Base-by-base conservation (phyloP, 2,888 invertebrate genomes). In the Limnephilus auricula region DNA sequence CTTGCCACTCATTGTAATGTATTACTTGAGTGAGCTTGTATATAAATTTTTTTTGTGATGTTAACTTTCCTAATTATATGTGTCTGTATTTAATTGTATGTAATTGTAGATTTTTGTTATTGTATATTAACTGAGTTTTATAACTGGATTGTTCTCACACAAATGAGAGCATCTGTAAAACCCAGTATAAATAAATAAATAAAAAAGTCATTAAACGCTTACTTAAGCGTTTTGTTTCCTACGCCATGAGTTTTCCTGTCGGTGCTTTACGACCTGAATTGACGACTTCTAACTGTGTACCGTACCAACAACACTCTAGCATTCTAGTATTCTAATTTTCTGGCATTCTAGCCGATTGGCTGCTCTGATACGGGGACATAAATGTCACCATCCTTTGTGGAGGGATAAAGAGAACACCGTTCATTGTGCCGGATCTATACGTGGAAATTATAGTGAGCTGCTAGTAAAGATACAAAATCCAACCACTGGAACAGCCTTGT, bases 351-450 rank as follows among this genome's bases (percentile, higher is more conserved):
- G 85, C 85, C 34, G 85, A 85, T 85, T 85, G 85, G 31, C 30
- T 85, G 85, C 85, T n/a, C 37, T 13, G 85, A 85, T 85, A 85
- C 85, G 30, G 15, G 40, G 30, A 85, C 40, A 85, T 85, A 85
- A 85, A 85, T 85, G 85, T 85, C 85, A 85, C 85, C 40, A 40
- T 85, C 85, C 45, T 85, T 85, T 85, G 85, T 85, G 45, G 40
- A n/a, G 40, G 40, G 85, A 85, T 85, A 85, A 85, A 37, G 40
- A 13, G 45, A 85, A 30, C 85, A n/a, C 85, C 30, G 45, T 45
- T 85, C n/a, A 85, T 85, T 40, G 85, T n/a, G 85, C 40, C 4
- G 85, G 85, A 45, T 85, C 40, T 37, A 40, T 45, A 85, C 25
- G 85, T n/a, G n/a, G n/a, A 85, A 85, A 85, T 85, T 85, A 85